These are phyloP conservation scores for Geococcyx californianus DNA, from an alignment of 2,113 vertebrate species.

Conservation along the genomic window DNA sequence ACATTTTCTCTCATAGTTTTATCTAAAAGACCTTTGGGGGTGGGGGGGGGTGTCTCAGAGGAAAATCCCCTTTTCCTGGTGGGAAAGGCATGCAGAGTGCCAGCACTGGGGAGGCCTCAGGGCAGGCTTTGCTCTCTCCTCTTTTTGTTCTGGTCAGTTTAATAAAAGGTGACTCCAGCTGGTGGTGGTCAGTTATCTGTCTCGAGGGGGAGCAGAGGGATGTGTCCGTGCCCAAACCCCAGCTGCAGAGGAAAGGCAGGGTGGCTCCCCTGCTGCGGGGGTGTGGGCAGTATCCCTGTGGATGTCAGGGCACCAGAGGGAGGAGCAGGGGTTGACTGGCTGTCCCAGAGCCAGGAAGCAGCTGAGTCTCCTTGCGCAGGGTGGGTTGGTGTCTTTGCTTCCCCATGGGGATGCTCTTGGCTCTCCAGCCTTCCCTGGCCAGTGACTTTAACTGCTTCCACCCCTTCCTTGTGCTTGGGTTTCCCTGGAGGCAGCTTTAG, in stretches of 20 bases:
- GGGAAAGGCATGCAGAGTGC: background rate
- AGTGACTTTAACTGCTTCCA: background rate
- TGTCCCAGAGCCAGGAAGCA: background rate
- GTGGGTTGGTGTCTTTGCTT: background rate
- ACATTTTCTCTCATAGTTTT: background rate
- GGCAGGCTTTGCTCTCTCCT: background rate
- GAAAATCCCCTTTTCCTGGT: background rate
- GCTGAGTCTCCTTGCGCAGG: fast-evolving
- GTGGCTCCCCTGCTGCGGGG: background rate
- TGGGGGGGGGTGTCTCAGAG: background rate
- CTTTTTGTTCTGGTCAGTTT: slow-evolving; percentile 22
- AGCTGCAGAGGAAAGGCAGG: background rate
- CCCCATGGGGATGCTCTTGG: background rate
- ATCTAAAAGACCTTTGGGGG: background rate
- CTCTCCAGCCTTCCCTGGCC: background rate
- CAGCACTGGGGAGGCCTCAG: background rate
- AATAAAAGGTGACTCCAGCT: slow-evolving; percentile 51
- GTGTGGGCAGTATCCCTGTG: background rate
- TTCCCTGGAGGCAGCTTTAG: background rate
- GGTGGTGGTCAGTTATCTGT: background rate
- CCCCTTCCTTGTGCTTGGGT: background rate
- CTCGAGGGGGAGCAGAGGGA: background rate
- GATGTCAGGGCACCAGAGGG: background rate
- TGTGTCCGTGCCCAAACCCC: background rate
- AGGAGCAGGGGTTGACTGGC: background rate